Evolutionary conservation across 1,140 invertebrate genomes (phyloP), one percentile per base, ranked within the genome.

Genomic region (Cydia splendana): DNA sequence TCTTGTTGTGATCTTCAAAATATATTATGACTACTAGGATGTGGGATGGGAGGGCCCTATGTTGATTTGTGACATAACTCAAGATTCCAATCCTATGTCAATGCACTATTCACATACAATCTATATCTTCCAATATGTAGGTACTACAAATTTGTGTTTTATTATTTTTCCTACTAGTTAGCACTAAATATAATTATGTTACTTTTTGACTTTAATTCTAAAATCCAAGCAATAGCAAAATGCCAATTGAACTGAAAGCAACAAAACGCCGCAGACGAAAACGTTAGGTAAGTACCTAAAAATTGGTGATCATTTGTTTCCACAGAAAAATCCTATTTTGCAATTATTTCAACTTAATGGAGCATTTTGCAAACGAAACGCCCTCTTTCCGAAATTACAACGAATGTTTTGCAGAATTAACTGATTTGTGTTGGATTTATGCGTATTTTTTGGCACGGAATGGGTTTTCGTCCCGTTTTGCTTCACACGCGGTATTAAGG

Each of bases 401-500:
- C 62, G 48, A 65, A 77, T 73, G 76, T 77, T 77, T 77, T 13
- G 30, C 51, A 18, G 76, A 67, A 73, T 77, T 77, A 77, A 77
- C 76, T 77, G 67, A 77, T 77, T 77, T 77, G 76, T 77, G 65
- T 48, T 38, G 30, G 28, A 73, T 77, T 73, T 76, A 34, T 73
- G 34, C n/a, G 48, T 15, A 69, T 57, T 71, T 73, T 73, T 73
- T 77, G 76, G 67, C 65, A 28, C 34, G 67, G n/a, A 71, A 18
- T 18, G 38, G 10, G 30, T 38, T 20, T 65, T 10, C 20, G 65
- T 51, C 18, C 9, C 15, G 34, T 78, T 77, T 82, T 76, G 75
- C 82, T 79, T 82, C 84, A 81, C 85, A 62, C 9, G 20, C 18
- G 57, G n/a, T 24, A 24, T 62, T 62, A 62, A 24, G 20, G 57